Evolutionary conservation across 2,888 invertebrate species (phyloP).

Genomic region (Agrotis segetum): DNA sequence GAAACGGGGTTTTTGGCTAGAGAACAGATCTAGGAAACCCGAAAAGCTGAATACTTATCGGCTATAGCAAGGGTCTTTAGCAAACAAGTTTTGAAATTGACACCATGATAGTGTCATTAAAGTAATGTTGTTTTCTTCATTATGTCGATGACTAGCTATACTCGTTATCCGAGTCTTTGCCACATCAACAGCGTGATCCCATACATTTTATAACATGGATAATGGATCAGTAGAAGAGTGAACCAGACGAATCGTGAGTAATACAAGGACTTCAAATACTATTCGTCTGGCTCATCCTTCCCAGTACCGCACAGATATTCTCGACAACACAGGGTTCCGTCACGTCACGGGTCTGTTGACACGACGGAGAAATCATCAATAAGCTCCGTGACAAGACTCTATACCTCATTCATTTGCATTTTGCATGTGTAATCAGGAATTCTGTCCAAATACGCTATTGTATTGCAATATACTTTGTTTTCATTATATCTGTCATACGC

Average conservation of each 20-base stretch:
- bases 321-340: constrained; percentile 29
- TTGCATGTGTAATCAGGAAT: constrained; percentile 57
- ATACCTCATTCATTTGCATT: constrained; percentile 50
- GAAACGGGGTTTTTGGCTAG: not conserved
- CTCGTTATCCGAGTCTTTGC: too few relatives aligned
- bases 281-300: constrained; percentile 12
- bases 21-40: too few relatives aligned
- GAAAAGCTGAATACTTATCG: too few relatives aligned
- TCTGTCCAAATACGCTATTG: constrained; percentile 58
- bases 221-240: too few relatives aligned
- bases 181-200: not conserved
- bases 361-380: constrained; percentile 56
- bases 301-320: constrained; percentile 29
- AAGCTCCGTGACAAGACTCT: constrained; percentile 55
- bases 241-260: too few relatives aligned
- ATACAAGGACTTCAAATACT: too few relatives aligned
- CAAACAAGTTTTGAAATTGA: not conserved
- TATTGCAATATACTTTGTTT: constrained; percentile 54
- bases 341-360: constrained; percentile 53
- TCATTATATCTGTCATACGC: constrained; percentile 45
- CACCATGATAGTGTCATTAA: not conserved
- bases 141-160: not conserved
- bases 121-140: not conserved
- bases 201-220: too few relatives aligned
- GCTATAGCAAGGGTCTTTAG: too few relatives aligned